Percentiles rank a stretch among this genome's conserved stretches.
phyloP scores from a whole-genome alignment of 2,888 invertebrate genomes.

The Electrophaes corylata region DNA sequence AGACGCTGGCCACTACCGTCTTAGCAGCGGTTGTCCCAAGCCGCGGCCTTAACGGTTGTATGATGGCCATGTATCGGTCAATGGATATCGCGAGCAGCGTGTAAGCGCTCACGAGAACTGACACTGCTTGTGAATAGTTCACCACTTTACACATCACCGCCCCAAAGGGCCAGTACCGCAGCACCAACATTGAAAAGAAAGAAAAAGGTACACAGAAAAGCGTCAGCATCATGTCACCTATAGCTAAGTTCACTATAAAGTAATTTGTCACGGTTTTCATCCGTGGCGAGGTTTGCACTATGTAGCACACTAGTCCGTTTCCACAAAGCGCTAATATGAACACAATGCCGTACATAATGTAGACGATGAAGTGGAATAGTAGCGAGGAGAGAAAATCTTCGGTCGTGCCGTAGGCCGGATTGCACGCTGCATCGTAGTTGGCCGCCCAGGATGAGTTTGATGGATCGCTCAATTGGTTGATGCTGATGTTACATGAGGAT shows the following conservation, averaged over 20 bases:
- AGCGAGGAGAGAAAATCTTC: conserved; percentile 64
- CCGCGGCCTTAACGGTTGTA: conserved; percentile 93
- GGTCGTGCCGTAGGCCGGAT: conserved; percentile 44
- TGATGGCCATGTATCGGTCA: conserved; percentile 95
- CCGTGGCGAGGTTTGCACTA: conserved; percentile 91
- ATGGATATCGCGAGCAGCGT: conserved; percentile 95
- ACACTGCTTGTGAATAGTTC: conserved; percentile 92
- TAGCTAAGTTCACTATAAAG: conserved; percentile 94
- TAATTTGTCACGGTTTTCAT: conserved; percentile 97
- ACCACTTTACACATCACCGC: conserved; percentile 91
- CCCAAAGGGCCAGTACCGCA: conserved; percentile 96
- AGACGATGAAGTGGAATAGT: conserved; percentile 87
- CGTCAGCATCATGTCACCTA: conserved; percentile 96
- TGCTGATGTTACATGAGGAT: conserved; percentile 36
- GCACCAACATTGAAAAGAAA: conserved; percentile 90
- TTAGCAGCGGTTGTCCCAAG: conserved; percentile 89
- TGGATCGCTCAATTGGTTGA: conserved; percentile 37
- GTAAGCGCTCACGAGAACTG: conserved; percentile 94
- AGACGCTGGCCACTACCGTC: conserved; percentile 88
- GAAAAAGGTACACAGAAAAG: conserved; percentile 96
- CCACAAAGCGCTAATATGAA: conserved; percentile 89
- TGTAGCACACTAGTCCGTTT: conserved; percentile 93
- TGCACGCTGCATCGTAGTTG: conserved; percentile 53
- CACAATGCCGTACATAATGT: conserved; percentile 88
- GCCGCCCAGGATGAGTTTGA: conserved; percentile 56